These are phyloP conservation scores for Micrasema longulum DNA, from an alignment of 1,140 invertebrate species.

Conservation along the genomic window DNA sequence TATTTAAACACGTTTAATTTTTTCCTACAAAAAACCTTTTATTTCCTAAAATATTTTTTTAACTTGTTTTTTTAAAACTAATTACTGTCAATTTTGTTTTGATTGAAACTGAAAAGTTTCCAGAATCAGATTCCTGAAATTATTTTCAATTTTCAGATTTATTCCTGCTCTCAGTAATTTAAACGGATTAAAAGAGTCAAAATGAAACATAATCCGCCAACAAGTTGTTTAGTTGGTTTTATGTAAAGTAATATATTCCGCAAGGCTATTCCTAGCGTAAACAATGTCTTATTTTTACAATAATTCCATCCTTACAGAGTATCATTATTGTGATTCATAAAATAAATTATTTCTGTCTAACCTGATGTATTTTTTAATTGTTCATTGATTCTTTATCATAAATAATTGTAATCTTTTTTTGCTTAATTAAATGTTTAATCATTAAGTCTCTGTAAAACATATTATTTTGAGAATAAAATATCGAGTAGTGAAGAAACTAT, in stretches of 20 bases:
- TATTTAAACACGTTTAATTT: neutral
- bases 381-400: neutral
- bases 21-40: neutral
- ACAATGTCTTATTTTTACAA: neutral
- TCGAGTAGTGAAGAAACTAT: too few species aligned
- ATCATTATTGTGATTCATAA: neutral
- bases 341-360: too few species aligned
- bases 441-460: neutral
- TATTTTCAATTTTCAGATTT: neutral
- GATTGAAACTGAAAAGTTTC: neutral
- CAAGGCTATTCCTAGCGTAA: constrained; percentile 3
- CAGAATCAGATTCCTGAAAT: neutral
- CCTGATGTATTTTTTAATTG: too few species aligned
- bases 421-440: neutral
- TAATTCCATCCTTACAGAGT: neutral
- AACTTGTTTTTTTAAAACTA: neutral
- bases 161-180: neutral
- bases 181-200: neutral
- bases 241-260: constrained; percentile 21
- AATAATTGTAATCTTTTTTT: neutral
- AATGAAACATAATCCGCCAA: neutral
- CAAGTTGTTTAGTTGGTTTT: neutral
- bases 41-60: neutral
- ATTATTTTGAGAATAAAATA: too few species aligned
- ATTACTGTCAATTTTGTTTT: neutral